A percentile compares a stretch with the other conserved stretches of the same genome.
Evolutionary conservation across 2,113 vertebrate genomes (phyloP).

Genomic region (Callipepla squamata): DNA sequence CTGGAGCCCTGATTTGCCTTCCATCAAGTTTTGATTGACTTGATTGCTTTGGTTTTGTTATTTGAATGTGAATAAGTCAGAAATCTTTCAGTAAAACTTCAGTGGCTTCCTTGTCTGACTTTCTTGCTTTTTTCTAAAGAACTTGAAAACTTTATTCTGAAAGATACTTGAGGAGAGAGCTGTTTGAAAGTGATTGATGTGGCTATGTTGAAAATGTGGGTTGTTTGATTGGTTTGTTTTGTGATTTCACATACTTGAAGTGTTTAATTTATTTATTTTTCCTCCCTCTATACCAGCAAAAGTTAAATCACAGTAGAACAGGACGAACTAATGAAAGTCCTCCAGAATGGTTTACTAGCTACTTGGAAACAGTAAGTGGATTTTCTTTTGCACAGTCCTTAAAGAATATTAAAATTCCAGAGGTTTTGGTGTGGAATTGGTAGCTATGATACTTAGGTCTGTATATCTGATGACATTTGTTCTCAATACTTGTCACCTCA

Average conservation of each 20-base stretch:
- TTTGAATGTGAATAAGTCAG: neutral
- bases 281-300: neutral
- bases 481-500: neutral
- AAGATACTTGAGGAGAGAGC: neutral
- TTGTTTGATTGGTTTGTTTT: neutral
- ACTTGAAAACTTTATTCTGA: neutral
- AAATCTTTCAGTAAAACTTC: neutral
- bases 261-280: neutral
- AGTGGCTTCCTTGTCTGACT: neutral
- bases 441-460: neutral
- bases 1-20: neutral
- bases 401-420: neutral
- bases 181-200: neutral
- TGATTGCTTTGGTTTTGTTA: neutral
- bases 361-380: slow-evolving; percentile 90
- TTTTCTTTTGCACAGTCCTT: neutral
- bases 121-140: neutral
- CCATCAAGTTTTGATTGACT: neutral
- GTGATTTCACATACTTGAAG: neutral
- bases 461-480: neutral
- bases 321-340: slow-evolving; percentile 78
- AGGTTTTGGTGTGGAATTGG: neutral
- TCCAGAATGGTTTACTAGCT: slow-evolving; percentile 93
- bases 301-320: neutral
- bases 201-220: neutral